Conservation (phyloP, 2,797 vertebrate species). For the Danio albolineatus region DNA sequence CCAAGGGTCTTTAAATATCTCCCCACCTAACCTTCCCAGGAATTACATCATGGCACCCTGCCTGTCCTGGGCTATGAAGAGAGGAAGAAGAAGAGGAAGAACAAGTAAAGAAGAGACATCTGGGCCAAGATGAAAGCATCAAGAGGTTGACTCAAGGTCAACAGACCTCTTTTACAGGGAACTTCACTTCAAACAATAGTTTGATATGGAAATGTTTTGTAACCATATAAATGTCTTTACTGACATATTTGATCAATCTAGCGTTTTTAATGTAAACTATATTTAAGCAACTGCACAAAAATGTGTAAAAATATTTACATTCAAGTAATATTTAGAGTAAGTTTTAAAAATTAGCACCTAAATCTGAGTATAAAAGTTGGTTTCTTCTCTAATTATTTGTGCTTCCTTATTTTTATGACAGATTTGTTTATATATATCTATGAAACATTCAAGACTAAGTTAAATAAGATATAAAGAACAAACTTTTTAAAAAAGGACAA, state of each 20-base stretch:
- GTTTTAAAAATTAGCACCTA: too few relatives aligned
- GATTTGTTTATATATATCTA: too few relatives aligned
- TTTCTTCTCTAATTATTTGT: too few relatives aligned
- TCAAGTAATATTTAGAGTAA: too few relatives aligned
- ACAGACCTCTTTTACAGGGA: conserved; percentile 71
- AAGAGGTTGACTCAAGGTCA: conserved; percentile 75
- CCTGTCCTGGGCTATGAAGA: conserved; percentile 58
- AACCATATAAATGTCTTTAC: conserved; percentile 7
- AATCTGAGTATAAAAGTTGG: too few relatives aligned
- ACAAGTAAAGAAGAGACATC: conserved; percentile 17
- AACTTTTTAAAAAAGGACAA: too few relatives aligned
- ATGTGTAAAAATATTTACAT: too few relatives aligned
- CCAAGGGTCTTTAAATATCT: conserved; percentile 78
- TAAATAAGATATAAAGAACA: too few relatives aligned
- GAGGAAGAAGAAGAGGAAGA: conserved; percentile 15
- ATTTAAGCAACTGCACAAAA: too few relatives aligned
- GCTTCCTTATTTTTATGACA: too few relatives aligned
- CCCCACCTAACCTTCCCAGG: conserved; percentile 79
- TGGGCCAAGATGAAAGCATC: conserved; percentile 21
- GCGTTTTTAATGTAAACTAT: too few relatives aligned
- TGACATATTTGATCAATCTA: background rate
- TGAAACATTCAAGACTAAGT: too few relatives aligned
- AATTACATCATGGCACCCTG: conserved; percentile 77
- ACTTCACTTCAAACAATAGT: conserved; percentile 75
- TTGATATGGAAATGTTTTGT: background rate